Evolutionary conservation across 2,113 vertebrate species (phyloP).

Genomic region (Chauna torquata): DNA sequence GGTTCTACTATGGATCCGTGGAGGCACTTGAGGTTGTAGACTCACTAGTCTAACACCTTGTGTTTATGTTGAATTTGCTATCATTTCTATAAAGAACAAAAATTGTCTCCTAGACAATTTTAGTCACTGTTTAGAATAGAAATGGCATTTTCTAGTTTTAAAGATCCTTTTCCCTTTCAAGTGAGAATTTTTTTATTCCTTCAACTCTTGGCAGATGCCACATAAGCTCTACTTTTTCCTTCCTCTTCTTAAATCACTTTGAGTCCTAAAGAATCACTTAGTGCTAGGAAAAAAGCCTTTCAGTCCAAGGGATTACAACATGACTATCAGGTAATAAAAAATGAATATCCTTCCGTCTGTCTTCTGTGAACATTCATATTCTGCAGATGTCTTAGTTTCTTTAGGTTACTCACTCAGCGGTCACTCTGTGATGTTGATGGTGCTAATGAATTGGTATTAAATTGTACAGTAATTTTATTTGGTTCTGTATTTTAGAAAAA

Average conservation of each 20-base stretch:
- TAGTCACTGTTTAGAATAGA: background rate
- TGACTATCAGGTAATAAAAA: background rate
- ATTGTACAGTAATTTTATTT: background rate
- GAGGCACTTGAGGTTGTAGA: background rate
- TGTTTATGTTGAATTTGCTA: background rate
- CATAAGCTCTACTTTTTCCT: background rate
- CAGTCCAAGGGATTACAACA: background rate
- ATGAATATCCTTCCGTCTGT: background rate
- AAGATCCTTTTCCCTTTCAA: background rate
- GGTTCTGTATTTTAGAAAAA: background rate
- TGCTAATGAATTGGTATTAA: background rate
- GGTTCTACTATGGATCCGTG: background rate
- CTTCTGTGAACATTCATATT: background rate
- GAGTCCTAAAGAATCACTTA: background rate
- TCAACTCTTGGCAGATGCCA: background rate
- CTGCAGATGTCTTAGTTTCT: background rate
- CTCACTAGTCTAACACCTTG: background rate
- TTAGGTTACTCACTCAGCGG: background rate
- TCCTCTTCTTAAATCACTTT: background rate
- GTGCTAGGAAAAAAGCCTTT: background rate
- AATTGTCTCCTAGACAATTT: background rate
- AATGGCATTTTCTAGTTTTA: background rate
- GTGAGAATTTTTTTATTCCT: background rate
- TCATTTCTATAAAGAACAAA: background rate
- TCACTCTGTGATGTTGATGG: background rate